Evolutionary conservation across 1,140 invertebrate genomes (phyloP).

Genomic region (Megalopta genalis): DNA sequence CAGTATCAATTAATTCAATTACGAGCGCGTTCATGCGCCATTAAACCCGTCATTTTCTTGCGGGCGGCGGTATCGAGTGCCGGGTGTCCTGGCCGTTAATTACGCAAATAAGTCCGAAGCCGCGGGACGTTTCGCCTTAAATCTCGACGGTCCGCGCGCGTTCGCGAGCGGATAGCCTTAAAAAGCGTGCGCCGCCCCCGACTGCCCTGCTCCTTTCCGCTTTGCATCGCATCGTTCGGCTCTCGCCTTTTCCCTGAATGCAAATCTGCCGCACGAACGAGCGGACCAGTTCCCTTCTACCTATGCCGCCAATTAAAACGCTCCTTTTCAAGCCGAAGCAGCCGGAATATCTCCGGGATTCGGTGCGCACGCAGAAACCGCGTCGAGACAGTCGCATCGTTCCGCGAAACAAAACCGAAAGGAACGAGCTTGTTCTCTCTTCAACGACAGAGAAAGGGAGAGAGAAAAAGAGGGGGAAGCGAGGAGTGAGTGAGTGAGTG

Average conservation of each 20-base stretch:
- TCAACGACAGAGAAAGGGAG: neutral
- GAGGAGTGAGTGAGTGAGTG: neutral
- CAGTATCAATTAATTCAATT: conserved; percentile 12
- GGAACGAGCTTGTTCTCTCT: neutral
- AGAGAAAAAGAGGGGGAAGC: neutral
- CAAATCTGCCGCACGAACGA: conserved; percentile 59
- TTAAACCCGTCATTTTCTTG: neutral
- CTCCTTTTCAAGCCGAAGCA: conserved; percentile 70
- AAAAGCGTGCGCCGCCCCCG: conserved; percentile 30
- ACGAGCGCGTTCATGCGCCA: neutral
- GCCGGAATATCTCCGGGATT: conserved; percentile 8
- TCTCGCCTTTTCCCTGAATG: conserved; percentile 49
- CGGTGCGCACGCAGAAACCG: conserved; percentile 7
- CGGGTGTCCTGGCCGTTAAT: conserved; percentile 32
- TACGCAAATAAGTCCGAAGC: conserved; percentile 44
- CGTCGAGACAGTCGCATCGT: neutral
- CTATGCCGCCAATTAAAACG: conserved; percentile 76
- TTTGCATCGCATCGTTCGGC: neutral
- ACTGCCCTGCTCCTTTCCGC: too few species aligned
- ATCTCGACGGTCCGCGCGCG: conserved; percentile 34
- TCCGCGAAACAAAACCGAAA: neutral
- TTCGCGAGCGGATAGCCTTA: conserved; percentile 49
- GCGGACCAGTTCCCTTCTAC: conserved; percentile 45
- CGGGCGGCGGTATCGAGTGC: neutral
- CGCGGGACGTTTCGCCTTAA: conserved; percentile 44